A percentile compares a stretch with the other conserved stretches of the same genome.
Evolutionary conservation across 2,888 invertebrate species (phyloP).

Genomic region (Coelogynopora nodosa): DNA sequence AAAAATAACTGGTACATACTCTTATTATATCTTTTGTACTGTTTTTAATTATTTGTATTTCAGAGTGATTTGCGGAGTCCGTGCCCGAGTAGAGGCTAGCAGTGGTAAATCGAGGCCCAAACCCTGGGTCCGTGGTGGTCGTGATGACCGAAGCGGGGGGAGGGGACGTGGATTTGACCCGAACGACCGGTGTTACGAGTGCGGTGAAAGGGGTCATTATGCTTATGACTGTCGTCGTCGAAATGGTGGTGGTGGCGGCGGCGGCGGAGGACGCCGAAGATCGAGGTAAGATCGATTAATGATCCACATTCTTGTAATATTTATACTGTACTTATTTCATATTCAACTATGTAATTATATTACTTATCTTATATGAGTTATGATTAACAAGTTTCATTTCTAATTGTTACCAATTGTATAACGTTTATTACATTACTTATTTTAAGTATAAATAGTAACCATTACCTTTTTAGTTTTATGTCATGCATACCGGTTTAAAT

Average conservation of each 20-base stretch:
- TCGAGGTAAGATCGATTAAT: neutral
- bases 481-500: too few relatives aligned
- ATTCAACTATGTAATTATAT: too few relatives aligned
- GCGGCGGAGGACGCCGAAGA: neutral
- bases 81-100: conserved; percentile 85
- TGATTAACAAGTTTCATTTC: too few relatives aligned
- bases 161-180: conserved; percentile 38
- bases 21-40: too few relatives aligned
- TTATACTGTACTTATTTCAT: too few relatives aligned
- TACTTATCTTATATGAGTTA: too few relatives aligned
- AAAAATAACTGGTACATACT: too few relatives aligned
- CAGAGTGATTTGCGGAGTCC: conserved; percentile 72
- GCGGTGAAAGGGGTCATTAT: conserved; percentile 45
- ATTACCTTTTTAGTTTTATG: too few relatives aligned
- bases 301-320: too few relatives aligned
- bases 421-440: too few relatives aligned
- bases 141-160: conserved; percentile 24
- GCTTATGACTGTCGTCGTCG: conserved; percentile 43
- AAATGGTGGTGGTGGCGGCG: neutral
- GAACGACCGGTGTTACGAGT: conserved; percentile 46
- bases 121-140: conserved; percentile 54
- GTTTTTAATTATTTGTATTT: conserved; percentile 41
- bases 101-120: conserved; percentile 70
- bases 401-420: too few relatives aligned
- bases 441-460: too few relatives aligned